Conservation (phyloP, 1,140 invertebrate genomes). For the Apocrypta bakeri region DNA sequence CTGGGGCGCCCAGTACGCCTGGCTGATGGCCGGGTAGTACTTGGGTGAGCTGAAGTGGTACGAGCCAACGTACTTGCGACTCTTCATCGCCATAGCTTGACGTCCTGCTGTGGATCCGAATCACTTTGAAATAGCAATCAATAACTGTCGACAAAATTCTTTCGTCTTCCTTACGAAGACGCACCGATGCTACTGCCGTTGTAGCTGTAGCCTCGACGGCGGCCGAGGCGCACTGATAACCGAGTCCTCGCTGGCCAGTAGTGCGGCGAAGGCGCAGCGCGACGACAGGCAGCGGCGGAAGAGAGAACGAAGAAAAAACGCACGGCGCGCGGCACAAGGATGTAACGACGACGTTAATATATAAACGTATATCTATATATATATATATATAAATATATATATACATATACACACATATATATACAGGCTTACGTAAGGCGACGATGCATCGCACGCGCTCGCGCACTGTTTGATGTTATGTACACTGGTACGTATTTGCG, state of each 20-base stretch:
- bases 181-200: too few relatives aligned
- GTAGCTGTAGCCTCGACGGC: background rate
- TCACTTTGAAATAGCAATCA: background rate
- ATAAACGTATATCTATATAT: too few relatives aligned
- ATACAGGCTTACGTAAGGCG: constrained; percentile 10
- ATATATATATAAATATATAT: too few relatives aligned
- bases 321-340: constrained; percentile 61
- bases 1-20: constrained; percentile 86
- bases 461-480: background rate
- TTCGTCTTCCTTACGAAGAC: too few relatives aligned
- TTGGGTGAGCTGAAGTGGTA: constrained; percentile 58
- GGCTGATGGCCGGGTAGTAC: constrained; percentile 84
- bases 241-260: background rate
- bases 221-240: background rate
- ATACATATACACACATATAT: too few relatives aligned
- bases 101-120: background rate
- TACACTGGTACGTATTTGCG: background rate
- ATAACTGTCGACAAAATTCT: constrained; percentile 22
- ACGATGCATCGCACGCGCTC: background rate
- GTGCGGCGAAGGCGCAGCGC: background rate
- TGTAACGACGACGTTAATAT: background rate
- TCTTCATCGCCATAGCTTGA: constrained; percentile 70
- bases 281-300: background rate
- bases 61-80: constrained; percentile 67
- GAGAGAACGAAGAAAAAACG: constrained; percentile 19